Evolutionary conservation across 1,140 invertebrate genomes (phyloP).

Genomic region (Drosophila athabasca): DNA sequence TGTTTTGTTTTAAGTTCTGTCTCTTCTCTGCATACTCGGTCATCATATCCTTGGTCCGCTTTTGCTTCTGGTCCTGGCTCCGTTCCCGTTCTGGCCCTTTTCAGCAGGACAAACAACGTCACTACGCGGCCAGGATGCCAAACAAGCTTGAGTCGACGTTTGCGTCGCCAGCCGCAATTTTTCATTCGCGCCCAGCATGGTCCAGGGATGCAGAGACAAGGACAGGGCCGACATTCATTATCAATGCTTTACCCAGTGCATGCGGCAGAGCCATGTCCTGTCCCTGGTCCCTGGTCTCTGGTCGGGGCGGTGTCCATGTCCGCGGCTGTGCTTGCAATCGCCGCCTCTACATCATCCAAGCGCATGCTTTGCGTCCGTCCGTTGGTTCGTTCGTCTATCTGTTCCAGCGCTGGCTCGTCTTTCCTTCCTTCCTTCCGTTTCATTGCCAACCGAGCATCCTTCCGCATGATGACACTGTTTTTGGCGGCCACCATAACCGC

Average conservation of each 20-base stretch:
- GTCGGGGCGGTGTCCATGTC: conserved; percentile 36
- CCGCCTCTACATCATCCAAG: conserved; percentile 71
- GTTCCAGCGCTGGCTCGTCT: conserved; percentile 49
- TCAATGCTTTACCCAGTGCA: conserved; percentile 57
- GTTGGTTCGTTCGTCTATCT: conserved; percentile 38
- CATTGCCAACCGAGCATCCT: conserved; percentile 80
- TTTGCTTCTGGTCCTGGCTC: conserved; percentile 18
- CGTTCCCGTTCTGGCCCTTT: conserved; percentile 22
- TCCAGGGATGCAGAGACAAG: conserved; percentile 22
- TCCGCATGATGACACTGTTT: conserved; percentile 81
- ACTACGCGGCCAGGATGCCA: conserved; percentile 75
- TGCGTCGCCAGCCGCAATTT: conserved; percentile 62
- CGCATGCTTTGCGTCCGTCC: conserved; percentile 49
- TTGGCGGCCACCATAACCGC: conserved; percentile 64
- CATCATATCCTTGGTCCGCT: conserved; percentile 5
- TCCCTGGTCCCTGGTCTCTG: conserved; percentile 2
- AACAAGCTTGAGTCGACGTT: conserved; percentile 69
- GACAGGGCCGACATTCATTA: conserved; percentile 69
- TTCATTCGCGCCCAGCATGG: conserved; percentile 59
- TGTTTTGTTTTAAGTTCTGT: conserved; percentile 69
- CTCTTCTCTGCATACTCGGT: conserved; percentile 12
- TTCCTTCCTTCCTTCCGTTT: conserved; percentile 77
- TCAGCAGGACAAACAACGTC: conserved; percentile 70
- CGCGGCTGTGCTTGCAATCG: conserved; percentile 60
- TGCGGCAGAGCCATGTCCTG: conserved; percentile 43